Conservation (phyloP, 92 coral and sea anemone species). For the Porites evermanni region DNA sequence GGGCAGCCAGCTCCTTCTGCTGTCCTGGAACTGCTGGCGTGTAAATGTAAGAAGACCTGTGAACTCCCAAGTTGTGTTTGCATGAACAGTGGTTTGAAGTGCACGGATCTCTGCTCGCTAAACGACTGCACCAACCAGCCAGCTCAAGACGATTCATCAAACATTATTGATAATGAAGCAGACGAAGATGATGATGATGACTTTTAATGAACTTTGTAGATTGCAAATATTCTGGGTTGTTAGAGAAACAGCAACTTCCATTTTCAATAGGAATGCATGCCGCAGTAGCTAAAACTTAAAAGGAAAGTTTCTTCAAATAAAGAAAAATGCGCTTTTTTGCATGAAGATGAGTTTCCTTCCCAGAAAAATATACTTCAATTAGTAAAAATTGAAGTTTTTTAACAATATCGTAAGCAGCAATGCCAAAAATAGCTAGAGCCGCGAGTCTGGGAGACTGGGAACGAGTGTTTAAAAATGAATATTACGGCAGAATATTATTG, state of each 20-base stretch:
- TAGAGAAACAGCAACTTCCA: slow-evolving; percentile 12
- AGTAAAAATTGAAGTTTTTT: neutral
- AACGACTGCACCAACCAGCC: too few relatives aligned
- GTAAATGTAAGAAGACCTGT: slow-evolving; percentile 22
- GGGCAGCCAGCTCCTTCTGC: slow-evolving; percentile 39
- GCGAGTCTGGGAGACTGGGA: neutral
- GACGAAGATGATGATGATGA: too few relatives aligned
- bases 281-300: neutral
- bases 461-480: neutral
- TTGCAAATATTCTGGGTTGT: neutral
- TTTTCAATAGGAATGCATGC: slow-evolving; percentile 15
- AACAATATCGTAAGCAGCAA: neutral
- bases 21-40: slow-evolving; percentile 46
- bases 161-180: too few relatives aligned
- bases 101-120: too few relatives aligned
- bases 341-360: too few relatives aligned
- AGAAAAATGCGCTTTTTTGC: too few relatives aligned
- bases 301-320: too few relatives aligned
- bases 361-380: neutral
- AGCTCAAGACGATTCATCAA: too few relatives aligned
- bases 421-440: neutral
- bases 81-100: too few relatives aligned
- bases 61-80: neutral
- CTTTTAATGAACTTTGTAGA: too few relatives aligned
- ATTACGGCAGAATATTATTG: neutral